Evolutionary conservation across 2,113 vertebrate genomes (phyloP).

Genomic region (Pyrgilauda ruficollis): DNA sequence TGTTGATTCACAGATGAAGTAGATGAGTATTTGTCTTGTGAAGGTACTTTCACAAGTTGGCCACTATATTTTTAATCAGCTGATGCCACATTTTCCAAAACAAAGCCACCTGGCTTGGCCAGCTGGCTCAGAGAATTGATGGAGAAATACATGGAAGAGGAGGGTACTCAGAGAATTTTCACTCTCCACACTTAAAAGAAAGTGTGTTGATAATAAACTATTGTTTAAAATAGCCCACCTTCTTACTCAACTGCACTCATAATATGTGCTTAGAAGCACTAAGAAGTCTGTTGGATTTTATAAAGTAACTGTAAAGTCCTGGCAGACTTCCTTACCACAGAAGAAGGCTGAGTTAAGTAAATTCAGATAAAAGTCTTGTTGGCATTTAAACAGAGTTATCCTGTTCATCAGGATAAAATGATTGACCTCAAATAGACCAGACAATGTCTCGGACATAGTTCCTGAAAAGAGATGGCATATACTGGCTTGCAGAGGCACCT

Average conservation of each 20-base stretch:
- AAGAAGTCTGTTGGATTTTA: neutral
- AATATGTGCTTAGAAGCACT: neutral
- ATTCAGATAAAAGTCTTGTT: neutral
- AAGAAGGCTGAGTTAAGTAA: neutral
- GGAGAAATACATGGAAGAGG: neutral
- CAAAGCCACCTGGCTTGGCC: neutral
- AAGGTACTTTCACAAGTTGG: neutral
- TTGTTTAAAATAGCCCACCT: neutral
- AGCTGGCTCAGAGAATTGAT: neutral
- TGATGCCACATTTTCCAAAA: neutral
- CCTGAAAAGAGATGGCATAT: neutral
- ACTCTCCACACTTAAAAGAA: neutral
- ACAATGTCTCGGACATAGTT: neutral
- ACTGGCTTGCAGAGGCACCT: neutral
- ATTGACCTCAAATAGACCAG: neutral
- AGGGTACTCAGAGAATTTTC: neutral
- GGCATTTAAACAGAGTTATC: neutral
- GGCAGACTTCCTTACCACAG: neutral
- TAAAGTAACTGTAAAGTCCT: neutral
- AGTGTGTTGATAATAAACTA: neutral
- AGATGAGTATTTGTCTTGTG: neutral
- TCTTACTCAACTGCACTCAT: neutral
- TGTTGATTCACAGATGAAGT: neutral
- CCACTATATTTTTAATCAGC: neutral
- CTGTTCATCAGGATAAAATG: neutral